Conservation (phyloP, 2,888 invertebrate species). For the Acheta domesticus region DNA sequence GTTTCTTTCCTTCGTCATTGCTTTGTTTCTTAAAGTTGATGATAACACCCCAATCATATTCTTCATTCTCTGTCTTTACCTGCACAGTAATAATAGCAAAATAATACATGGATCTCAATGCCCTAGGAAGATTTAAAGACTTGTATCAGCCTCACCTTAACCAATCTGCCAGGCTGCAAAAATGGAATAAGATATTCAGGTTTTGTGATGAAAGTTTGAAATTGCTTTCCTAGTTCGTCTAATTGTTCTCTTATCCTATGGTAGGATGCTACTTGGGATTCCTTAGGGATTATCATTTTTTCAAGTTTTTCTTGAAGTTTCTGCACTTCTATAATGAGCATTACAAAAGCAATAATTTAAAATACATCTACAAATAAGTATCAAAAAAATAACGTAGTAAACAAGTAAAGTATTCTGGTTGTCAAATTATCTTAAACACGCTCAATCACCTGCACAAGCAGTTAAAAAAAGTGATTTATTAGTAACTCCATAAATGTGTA, state of each 20-base stretch:
- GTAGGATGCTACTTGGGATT: constrained; percentile 74
- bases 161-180: constrained; percentile 87
- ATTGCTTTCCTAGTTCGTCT: constrained; percentile 67
- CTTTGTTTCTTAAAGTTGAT: constrained; percentile 81
- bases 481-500: too few species aligned
- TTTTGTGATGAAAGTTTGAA: constrained; percentile 74
- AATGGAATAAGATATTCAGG: constrained; percentile 90
- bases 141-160: constrained; percentile 63
- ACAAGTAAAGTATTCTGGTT: too few species aligned
- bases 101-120: not conserved
- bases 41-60: constrained; percentile 96
- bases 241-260: constrained; percentile 81
- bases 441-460: too few species aligned
- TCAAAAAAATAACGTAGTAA: too few species aligned
- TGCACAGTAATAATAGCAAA: constrained; percentile 44
- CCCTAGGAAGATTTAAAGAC: not conserved
- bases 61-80: constrained; percentile 76
- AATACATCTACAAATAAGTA: not conserved
- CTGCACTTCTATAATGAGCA: constrained; percentile 57
- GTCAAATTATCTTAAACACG: too few species aligned
- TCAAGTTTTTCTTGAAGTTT: constrained; percentile 64
- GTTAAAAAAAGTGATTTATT: too few species aligned
- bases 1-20: constrained; percentile 32
- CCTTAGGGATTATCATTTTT: constrained; percentile 64
- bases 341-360: constrained; percentile 3